Percentiles rank a stretch among this genome's conserved stretches.
These are phyloP conservation scores for Hepsetus odoe DNA, from an alignment of 2,113 vertebrate species.

Conservation along the genomic window DNA sequence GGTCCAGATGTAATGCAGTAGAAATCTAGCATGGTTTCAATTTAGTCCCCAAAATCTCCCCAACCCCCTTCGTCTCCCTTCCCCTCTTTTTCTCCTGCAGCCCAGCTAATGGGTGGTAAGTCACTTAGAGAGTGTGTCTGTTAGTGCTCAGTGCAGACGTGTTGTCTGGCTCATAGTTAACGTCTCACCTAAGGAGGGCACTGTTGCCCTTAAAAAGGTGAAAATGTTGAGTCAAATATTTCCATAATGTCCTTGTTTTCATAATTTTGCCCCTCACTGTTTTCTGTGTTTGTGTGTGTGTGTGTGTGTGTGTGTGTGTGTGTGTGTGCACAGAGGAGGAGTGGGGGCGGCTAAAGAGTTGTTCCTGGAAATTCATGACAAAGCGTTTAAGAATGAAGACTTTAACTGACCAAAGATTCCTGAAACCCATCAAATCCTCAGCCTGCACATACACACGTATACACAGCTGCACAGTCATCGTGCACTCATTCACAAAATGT, in stretches of 20 bases:
- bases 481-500: constrained; percentile 15
- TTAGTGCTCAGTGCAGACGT: not conserved
- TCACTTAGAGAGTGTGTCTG: not conserved
- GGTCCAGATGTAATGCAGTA: constrained; percentile 44
- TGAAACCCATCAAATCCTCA: constrained; percentile 31
- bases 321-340: constrained; percentile 13
- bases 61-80: not conserved
- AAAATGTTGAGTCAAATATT: not conserved
- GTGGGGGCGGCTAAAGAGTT: constrained; percentile 40
- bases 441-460: not conserved
- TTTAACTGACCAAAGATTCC: constrained; percentile 66
- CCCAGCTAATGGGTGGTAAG: constrained; percentile 9
- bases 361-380: constrained; percentile 72
- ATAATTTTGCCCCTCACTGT: not conserved
- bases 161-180: constrained; percentile 4
- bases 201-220: constrained; percentile 57
- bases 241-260: constrained; percentile 2
- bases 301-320: constrained; percentile 46
- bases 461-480: constrained; percentile 8
- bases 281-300: not conserved
- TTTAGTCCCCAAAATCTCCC: constrained; percentile 44
- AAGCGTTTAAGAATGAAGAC: constrained; percentile 65
- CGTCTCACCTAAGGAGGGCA: constrained; percentile 67
- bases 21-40: constrained; percentile 55
- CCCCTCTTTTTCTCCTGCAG: constrained; percentile 31